Evolutionary conservation across 2,888 invertebrate species (phyloP), one percentile per base, ranked within the genome.

Genomic region (Eurois occulta): DNA sequence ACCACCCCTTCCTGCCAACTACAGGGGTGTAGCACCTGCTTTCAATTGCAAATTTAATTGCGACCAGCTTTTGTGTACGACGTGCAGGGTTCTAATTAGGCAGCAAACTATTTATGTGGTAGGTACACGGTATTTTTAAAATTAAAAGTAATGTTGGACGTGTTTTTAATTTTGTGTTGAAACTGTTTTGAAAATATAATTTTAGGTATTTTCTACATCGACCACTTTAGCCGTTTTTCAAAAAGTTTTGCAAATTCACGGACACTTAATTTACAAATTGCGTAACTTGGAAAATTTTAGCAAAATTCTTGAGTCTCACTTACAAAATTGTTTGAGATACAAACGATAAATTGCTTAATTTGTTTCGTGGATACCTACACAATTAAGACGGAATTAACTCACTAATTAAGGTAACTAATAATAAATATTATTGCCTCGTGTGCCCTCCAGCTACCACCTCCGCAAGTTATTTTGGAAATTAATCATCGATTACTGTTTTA

Each of bases 41-140:
- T 81, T 83, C 83, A 77, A 78, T 85, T 87, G 83, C 81, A 83
- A 88, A 87, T 80, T 75, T 71, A 80, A 87, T 89, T 71, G 76
- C 86, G 41, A 77, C 13, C 64, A 75, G n/a, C 73, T 72, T 71
- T 72, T 48, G 52, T 65, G 75, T 71, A 73, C 41, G 52, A 67
- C 62, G 13, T 21, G 16, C n/a, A 16, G 43, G 77, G 38, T 55
- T 32, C 64, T 79, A 88, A 83, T 81, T 79, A 67, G 67, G 16
- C 35, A 65, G 64, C 18, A 69, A 80, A 69, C 62, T 78, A 38
- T 82, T 77, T 58, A 73, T 65, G 55, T 41, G 60, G 43, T 2
- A 64, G 60, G 43, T 2, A 64, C 41, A 67, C 58, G 2, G n/a
- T n/a, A 60, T 58, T 69, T 71, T 58, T 58, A 35, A 35, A 72